Evolutionary conservation across 2,888 invertebrate species (phyloP).

Genomic region (Rambutsinella grinnellia): DNA sequence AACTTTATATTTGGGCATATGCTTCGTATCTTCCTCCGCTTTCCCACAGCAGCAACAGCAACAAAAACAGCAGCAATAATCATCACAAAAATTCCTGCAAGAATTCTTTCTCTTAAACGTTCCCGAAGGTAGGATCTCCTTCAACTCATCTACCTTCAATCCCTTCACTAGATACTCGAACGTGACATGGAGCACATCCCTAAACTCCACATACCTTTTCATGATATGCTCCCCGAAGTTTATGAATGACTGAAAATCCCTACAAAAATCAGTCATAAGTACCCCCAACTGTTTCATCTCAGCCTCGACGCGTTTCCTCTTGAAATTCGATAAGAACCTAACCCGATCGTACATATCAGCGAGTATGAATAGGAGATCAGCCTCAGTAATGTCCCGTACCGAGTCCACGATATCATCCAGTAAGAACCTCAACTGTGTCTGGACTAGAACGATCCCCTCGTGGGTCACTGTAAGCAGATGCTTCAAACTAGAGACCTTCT

Average conservation of each 20-base stretch:
- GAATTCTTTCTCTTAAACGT: slow-evolving; percentile 12
- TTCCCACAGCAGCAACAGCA: background rate
- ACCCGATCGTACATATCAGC: slow-evolving; percentile 41
- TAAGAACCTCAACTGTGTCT: slow-evolving; percentile 34
- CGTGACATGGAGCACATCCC: slow-evolving; percentile 29
- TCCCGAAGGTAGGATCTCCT: slow-evolving; percentile 24
- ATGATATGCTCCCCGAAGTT: slow-evolving; percentile 32
- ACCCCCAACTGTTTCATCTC: slow-evolving; percentile 28
- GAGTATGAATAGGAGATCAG: slow-evolving; percentile 31
- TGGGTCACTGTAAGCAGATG: slow-evolving; percentile 9
- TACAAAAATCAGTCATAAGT: slow-evolving; percentile 30
- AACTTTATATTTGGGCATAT: slow-evolving; percentile 28
- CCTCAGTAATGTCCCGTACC: slow-evolving; percentile 23
- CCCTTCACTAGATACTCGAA: slow-evolving; percentile 17
- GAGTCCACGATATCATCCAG: slow-evolving; percentile 43
- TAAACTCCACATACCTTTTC: slow-evolving; percentile 29
- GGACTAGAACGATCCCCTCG: slow-evolving; percentile 23
- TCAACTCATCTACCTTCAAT: slow-evolving; percentile 3
- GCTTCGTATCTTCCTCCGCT: background rate
- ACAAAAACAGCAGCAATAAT: too few species aligned
- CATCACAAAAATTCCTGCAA: background rate
- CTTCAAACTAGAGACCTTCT: slow-evolving; percentile 10
- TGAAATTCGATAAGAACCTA: slow-evolving; percentile 7
- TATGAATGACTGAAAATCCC: slow-evolving; percentile 35
- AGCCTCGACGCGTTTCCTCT: background rate